These are phyloP conservation scores for Mesochorus sp. DNA, from an alignment of 2,888 invertebrate genomes.

Conservation along the genomic window DNA sequence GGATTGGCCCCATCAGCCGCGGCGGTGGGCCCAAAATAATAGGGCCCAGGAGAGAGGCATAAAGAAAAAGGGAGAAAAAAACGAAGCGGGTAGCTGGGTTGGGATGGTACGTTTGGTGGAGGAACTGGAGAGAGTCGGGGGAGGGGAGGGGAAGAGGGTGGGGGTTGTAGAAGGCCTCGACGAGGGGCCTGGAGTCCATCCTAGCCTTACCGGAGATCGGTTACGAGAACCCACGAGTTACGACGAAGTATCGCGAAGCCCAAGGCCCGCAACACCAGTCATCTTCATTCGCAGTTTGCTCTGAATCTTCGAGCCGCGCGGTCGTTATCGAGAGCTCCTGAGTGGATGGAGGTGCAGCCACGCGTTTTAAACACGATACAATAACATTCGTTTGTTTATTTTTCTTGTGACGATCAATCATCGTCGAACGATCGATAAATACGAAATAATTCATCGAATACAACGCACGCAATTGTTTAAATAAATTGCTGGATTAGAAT, in stretches of 20 bases:
- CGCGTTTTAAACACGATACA: slow-evolving; percentile 9
- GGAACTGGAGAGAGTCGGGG: slow-evolving; percentile 23
- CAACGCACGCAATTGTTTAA: too few species aligned
- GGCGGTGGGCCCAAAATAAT: slow-evolving; percentile 72
- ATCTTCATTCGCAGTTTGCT: slow-evolving; percentile 56
- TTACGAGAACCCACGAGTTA: slow-evolving; percentile 45
- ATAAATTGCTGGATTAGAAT: too few species aligned
- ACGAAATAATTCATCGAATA: too few species aligned
- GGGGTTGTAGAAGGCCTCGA: neutral
- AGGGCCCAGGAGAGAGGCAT: slow-evolving; percentile 65
- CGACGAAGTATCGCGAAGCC: slow-evolving; percentile 43
- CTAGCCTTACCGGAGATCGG: neutral
- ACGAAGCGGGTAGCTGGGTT: slow-evolving; percentile 45
- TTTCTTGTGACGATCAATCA: neutral
- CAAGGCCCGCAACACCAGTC: slow-evolving; percentile 32
- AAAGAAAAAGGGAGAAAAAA: slow-evolving; percentile 42
- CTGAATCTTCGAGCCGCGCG: slow-evolving; percentile 55
- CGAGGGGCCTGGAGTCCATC: slow-evolving; percentile 3
- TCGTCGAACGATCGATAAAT: neutral
- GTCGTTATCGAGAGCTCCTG: slow-evolving; percentile 29
- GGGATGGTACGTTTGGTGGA: slow-evolving; percentile 38
- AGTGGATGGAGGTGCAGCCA: neutral
- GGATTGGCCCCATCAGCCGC: slow-evolving; percentile 67
- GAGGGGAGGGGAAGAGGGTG: slow-evolving; percentile 1
- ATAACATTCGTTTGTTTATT: slow-evolving; percentile 17